Evolutionary conservation across 2,113 vertebrate genomes (phyloP), one percentile per base, ranked within the genome.

Genomic region (Brachionichthys hirsutus): DNA sequence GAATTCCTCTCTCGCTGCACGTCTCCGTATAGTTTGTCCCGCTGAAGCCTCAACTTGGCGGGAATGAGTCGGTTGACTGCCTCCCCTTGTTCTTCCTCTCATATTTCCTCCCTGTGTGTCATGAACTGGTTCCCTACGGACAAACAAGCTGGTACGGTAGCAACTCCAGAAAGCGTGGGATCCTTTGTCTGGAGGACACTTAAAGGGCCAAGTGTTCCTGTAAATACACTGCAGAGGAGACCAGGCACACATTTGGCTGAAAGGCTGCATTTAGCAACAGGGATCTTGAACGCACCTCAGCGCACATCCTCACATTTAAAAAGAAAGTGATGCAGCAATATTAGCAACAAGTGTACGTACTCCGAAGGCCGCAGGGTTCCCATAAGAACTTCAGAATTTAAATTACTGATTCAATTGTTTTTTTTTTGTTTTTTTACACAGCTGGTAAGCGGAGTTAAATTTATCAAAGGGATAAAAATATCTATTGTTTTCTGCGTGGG

Each of bases 401-500:
- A 73, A 78, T 78, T 48, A 70, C 8, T 38, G 12, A 30, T 30
- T 30, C 24, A n/a, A n/a, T n/a, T n/a, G n/a, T n/a, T n/a, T n/a
- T n/a, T n/a, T n/a, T n/a, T n/a, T n/a, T n/a, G 53, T 38, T 36
- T 7, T 62, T 55, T 16, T 61, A 63, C 43, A 9, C 18, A 9
- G 16, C 19, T 61, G 70, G 54, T 38, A 51, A 74, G 54, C 40
- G 68, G 35, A n/a, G 76, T 69, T 79, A 79, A 69, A 84, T 86
- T 72, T 75, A 73, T 83, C 59, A 76, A 80, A 65, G 47, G 38
- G 51, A 59, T 82, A 84, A 81, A 86, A 81, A 86, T 85, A 89
- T 62, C 75, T 30, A 44, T 82, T 82, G 80, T 85, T 85, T 70
- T 43, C 52, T 81, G 82, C 70, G 77, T 75, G 78, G 86, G 75